Evolutionary conservation across 2,113 vertebrate genomes (phyloP), one percentile per base, ranked within the genome.

Genomic region (Mixornis gularis): DNA sequence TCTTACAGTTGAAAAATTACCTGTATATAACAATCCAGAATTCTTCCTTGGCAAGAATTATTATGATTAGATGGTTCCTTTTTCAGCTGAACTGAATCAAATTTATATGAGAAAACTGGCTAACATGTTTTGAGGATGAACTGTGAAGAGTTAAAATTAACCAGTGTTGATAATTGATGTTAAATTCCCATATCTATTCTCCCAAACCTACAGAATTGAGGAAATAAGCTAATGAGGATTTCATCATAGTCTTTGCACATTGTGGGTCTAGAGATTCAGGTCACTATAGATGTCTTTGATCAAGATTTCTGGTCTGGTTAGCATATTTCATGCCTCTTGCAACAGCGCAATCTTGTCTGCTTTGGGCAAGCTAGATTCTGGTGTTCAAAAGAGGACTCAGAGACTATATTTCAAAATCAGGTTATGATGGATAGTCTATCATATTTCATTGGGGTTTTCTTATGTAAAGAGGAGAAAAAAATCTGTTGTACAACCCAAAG

Each of bases 231-330:
- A 53, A 53, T 30, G 6, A 51, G 12, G 80, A 80, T 55, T 73
- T 73, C 14, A 49, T 48, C 0, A 1, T 17, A 3, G 18, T 55
- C 21, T 87, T 86, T 34, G 4, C 20, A 49, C 1, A 0, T 13
- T 56, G 7, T 68, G 21, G 4, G 1, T 55, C 18, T 29, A 43
- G 49, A 43, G 6, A 60, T 64, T 40, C 69, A 55, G 32, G 7
- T 63, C 56, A n/a, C 6, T n/a, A 12, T 12, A 53, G 14, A 36
- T 30, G 17, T 41, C 16, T 89, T 79, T 53, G 14, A 72, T 64
- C 27, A 69, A 72, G 51, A 64, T 79, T 79, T 85, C 21, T 65
- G 12, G 10, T 62, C 6, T 56, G 65, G 3, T 60, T 82, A 43
- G 26, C 36, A 48, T 46, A 76, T 13, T 6, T 62, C 34, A 73